A percentile compares a stretch with the other conserved stretches of the same genome.
These are phyloP conservation scores for Sogatella furcifera DNA, from an alignment of 1,140 invertebrate species.

Conservation along the genomic window DNA sequence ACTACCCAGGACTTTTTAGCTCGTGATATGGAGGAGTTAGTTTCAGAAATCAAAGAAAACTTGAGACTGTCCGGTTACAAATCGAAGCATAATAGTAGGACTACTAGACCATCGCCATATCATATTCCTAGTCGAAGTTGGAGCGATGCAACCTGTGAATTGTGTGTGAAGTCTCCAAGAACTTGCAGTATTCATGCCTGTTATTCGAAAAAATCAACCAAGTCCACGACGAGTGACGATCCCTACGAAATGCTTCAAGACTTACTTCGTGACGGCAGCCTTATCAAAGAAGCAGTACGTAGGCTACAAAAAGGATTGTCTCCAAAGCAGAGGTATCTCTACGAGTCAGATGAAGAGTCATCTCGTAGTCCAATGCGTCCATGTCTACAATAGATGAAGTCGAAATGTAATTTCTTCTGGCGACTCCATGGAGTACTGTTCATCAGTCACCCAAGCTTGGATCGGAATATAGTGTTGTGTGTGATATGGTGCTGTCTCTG, in stretches of 20 bases:
- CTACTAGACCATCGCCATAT: slow-evolving; percentile 47
- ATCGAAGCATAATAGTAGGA: slow-evolving; percentile 31
- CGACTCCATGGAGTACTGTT: too few species aligned
- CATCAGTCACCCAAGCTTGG: too few species aligned
- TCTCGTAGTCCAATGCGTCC: slow-evolving; percentile 20
- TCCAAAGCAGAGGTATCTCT: slow-evolving; percentile 37
- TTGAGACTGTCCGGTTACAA: slow-evolving; percentile 41
- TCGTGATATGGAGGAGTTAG: slow-evolving; percentile 50
- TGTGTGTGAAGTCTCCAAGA: slow-evolving; percentile 25
- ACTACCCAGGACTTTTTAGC: slow-evolving; percentile 34
- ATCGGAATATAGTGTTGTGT: not conserved
- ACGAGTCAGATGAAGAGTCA: slow-evolving; percentile 39
- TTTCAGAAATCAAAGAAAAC: slow-evolving; percentile 58
- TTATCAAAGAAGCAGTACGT: slow-evolving; percentile 60
- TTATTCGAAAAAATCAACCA: slow-evolving; percentile 19
- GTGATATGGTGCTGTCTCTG: not conserved
- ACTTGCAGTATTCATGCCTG: slow-evolving; percentile 20
- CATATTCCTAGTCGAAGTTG: slow-evolving; percentile 39
- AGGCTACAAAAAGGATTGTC: slow-evolving; percentile 44
- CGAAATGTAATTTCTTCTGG: not conserved
- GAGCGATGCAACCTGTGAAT: slow-evolving; percentile 33
- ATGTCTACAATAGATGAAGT: slow-evolving; percentile 5
- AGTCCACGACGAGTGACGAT: slow-evolving; percentile 37
- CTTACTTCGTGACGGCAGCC: slow-evolving; percentile 46
- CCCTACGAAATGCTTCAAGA: slow-evolving; percentile 55